Conservation (phyloP, 2,113 vertebrate species). For the Cryptomyrus ogoouensis region DNA sequence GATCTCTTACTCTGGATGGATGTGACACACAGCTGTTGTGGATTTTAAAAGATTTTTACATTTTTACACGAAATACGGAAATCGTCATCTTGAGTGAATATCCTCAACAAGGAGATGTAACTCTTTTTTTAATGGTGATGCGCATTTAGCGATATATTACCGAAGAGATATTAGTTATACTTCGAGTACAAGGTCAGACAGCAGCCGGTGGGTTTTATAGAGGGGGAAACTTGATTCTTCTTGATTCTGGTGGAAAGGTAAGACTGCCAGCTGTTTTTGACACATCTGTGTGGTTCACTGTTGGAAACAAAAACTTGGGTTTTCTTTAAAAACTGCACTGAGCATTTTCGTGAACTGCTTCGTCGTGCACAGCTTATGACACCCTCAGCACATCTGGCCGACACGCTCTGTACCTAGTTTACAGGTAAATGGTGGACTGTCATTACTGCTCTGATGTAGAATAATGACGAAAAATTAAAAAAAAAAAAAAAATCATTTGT, state of each 20-base stretch:
- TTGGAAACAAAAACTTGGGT: neutral
- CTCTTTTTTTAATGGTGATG: neutral
- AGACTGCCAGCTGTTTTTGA: neutral
- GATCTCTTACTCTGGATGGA: neutral
- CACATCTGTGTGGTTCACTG: neutral
- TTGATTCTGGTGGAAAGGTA: neutral
- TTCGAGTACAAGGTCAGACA: constrained; percentile 7
- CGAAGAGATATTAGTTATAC: neutral
- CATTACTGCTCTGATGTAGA: neutral
- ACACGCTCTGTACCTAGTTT: neutral
- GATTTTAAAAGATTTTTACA: neutral
- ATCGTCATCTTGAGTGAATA: neutral
- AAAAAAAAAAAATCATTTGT: neutral
- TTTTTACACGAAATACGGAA: neutral
- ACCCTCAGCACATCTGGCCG: neutral
- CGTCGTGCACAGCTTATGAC: neutral
- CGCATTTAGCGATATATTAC: neutral
- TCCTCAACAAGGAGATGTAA: neutral
- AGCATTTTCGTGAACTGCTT: neutral
- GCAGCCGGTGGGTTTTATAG: neutral
- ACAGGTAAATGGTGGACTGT: neutral
- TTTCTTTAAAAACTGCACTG: neutral
- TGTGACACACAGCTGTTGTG: neutral
- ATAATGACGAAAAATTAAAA: neutral
- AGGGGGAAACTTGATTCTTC: constrained; percentile 6